Conservation (phyloP, 2,113 vertebrate species). For the Limnothrissa miodon region DNA sequence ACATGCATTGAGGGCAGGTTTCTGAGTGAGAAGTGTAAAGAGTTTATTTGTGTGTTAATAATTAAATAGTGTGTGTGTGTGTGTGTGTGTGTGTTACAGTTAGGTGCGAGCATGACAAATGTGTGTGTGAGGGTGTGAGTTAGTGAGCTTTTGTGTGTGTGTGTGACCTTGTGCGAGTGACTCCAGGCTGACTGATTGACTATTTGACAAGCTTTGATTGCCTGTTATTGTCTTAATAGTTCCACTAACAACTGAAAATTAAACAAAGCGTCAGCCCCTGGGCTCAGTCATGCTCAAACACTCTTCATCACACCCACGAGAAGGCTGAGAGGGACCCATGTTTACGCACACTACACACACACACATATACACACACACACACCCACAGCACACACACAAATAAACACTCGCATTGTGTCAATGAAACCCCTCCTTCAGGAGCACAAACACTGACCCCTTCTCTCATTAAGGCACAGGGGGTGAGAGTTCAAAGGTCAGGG, state of each 20-base stretch:
- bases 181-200: conserved; percentile 3
- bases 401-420: conserved; percentile 55
- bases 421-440: conserved; percentile 54
- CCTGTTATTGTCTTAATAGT: conserved; percentile 18
- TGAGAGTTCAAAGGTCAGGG: conserved; percentile 64
- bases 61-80: background rate
- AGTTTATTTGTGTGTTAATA: background rate
- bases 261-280: conserved; percentile 15
- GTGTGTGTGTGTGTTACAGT: background rate
- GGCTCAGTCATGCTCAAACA: background rate
- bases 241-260: conserved; percentile 18
- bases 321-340: conserved; percentile 36
- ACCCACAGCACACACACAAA: conserved; percentile 54
- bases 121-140: background rate
- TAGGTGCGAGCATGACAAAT: background rate
- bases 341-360: background rate
- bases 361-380: conserved; percentile 8
- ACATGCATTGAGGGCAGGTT: too few relatives aligned
- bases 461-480: conserved; percentile 56
- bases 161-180: background rate
- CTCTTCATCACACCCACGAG: background rate
- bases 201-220: conserved; percentile 15
- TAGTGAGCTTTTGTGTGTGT: background rate
- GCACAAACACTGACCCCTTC: conserved; percentile 55
- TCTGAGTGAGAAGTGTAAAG: background rate